These are phyloP conservation scores for Megamerina dolium DNA, from an alignment of 2,888 invertebrate species.

Conservation along the genomic window DNA sequence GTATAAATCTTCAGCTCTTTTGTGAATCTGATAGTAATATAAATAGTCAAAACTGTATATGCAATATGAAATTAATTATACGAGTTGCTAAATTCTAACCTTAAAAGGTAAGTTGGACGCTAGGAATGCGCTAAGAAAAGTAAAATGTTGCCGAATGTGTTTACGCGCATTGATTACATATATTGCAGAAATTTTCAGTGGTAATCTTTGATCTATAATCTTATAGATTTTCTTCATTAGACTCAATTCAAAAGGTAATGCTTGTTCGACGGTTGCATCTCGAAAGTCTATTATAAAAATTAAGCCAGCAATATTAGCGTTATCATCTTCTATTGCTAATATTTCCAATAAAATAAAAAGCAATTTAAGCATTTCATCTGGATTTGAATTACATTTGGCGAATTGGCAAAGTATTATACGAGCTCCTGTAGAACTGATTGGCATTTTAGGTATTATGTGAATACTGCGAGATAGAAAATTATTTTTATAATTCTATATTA, in stretches of 20 bases:
- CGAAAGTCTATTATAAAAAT: slow-evolving; percentile 33
- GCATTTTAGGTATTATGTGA: slow-evolving; percentile 31
- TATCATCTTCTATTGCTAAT: slow-evolving; percentile 32
- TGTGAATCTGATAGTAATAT: slow-evolving; percentile 20
- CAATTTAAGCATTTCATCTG: slow-evolving; percentile 35
- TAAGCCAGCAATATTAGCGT: slow-evolving; percentile 30
- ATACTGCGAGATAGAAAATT: slow-evolving; percentile 20
- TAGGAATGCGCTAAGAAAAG: slow-evolving; percentile 24
- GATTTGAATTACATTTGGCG: slow-evolving; percentile 26
- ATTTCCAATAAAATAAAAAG: slow-evolving; percentile 36
- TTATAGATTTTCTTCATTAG: slow-evolving; percentile 32
- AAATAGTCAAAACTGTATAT: background rate
- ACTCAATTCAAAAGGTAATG: slow-evolving; percentile 34
- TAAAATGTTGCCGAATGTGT: slow-evolving; percentile 30
- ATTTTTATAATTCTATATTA: background rate
- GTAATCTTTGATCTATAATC: slow-evolving; percentile 33
- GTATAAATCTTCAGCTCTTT: slow-evolving; percentile 37
- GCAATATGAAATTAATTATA: no score
- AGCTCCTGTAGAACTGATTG: slow-evolving; percentile 25
- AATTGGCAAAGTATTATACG: slow-evolving; percentile 35
- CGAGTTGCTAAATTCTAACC: no score
- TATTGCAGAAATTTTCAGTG: slow-evolving; percentile 30
- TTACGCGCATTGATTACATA: slow-evolving; percentile 38
- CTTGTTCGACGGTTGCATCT: slow-evolving; percentile 35
- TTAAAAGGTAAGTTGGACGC: no score